A percentile compares a stretch with the other conserved stretches of the same genome.
Conservation (phyloP, 2,888 invertebrate genomes). For the Timandra comae region DNA sequence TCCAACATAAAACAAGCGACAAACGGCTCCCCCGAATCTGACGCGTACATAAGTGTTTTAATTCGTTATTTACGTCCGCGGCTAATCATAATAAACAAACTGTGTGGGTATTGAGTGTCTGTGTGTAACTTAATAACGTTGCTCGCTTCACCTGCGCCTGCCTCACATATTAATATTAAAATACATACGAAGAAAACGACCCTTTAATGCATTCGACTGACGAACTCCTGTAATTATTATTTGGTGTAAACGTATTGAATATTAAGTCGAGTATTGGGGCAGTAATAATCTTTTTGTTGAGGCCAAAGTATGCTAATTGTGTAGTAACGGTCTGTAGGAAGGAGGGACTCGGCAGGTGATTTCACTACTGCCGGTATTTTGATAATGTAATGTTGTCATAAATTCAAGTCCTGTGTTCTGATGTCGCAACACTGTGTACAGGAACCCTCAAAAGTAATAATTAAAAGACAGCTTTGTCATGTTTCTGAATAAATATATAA, state of each 20-base stretch:
- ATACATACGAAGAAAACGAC: slow-evolving; percentile 59
- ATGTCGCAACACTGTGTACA: slow-evolving; percentile 3
- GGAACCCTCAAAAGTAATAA: too few relatives aligned
- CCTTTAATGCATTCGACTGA: slow-evolving; percentile 61
- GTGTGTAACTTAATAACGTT: slow-evolving; percentile 61
- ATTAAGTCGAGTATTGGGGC: slow-evolving; percentile 54
- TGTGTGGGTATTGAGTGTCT: slow-evolving; percentile 47
- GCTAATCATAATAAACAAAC: slow-evolving; percentile 49
- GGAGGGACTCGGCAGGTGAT: slow-evolving; percentile 63
- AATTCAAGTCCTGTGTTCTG: slow-evolving; percentile 24
- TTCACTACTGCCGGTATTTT: slow-evolving; percentile 49
- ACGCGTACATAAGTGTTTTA: slow-evolving; percentile 29
- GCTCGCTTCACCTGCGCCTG: slow-evolving; percentile 56
- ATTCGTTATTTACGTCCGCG: slow-evolving; percentile 44
- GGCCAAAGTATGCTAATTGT: slow-evolving; percentile 60
- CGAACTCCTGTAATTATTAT: slow-evolving; percentile 65
- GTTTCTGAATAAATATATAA: too few relatives aligned
- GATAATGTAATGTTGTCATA: slow-evolving; percentile 40
- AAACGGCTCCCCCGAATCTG: background rate
- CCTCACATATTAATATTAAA: slow-evolving; percentile 57
- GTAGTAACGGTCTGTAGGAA: slow-evolving; percentile 35
- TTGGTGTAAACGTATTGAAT: slow-evolving; percentile 73
- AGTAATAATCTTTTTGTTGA: slow-evolving; percentile 56
- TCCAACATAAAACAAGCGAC: too few relatives aligned
- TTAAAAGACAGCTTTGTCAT: too few relatives aligned